phyloP scores from a whole-genome alignment of 1,140 invertebrate genomes.

The Drosophila ironensis region DNA sequence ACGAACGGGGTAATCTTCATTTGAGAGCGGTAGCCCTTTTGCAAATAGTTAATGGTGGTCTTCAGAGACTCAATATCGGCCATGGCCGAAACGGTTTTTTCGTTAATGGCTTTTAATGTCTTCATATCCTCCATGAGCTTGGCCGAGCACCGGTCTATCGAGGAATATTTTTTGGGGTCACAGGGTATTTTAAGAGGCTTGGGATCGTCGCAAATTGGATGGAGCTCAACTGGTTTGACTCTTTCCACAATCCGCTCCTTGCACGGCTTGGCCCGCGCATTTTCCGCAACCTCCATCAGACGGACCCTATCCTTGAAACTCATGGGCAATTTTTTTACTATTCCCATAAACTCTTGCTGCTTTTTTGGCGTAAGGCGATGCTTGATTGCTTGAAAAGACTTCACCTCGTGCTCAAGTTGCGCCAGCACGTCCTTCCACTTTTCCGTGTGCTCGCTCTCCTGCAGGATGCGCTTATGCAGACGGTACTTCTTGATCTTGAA shows the following conservation, averaged over 20 bases:
- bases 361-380: background rate
- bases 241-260: background rate
- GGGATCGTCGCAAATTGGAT: too few species aligned
- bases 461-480: background rate
- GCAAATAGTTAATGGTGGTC: conserved; percentile 4
- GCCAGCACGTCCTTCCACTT: background rate
- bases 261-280: conserved; percentile 4
- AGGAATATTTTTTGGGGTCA: background rate
- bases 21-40: background rate
- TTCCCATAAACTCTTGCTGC: background rate
- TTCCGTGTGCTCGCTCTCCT: background rate
- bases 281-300: conserved; percentile 37
- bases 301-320: conserved; percentile 10
- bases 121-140: conserved; percentile 2
- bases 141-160: background rate
- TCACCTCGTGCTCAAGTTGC: background rate
- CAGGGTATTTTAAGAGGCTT: background rate
- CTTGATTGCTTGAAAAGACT: background rate
- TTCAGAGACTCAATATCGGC: conserved; percentile 28
- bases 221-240: too few species aligned
- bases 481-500: background rate
- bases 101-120: conserved; percentile 3
- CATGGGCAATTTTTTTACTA: conserved; percentile 2
- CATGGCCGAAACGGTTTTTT: conserved; percentile 10
- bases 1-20: conserved; percentile 14